Conservation (phyloP, 1,140 invertebrate genomes). For the Brachionus paranguensis region DNA sequence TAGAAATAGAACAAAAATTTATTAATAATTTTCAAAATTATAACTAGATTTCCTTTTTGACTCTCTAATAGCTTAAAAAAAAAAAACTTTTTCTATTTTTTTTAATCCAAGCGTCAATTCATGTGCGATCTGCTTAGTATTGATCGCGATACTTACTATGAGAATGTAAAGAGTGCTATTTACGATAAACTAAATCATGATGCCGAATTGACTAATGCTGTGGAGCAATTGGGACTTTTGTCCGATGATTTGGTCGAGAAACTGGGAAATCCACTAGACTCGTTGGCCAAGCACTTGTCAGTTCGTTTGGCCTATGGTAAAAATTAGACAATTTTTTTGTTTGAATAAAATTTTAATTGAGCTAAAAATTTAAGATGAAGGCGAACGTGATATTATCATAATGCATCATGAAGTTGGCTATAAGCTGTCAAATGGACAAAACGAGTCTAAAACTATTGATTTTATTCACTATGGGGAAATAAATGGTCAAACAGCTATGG, state of each 20-base stretch:
- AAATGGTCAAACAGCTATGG: conserved; percentile 75
- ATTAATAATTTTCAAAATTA: too few relatives aligned
- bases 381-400: conserved; percentile 87
- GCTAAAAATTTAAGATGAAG: conserved; percentile 58
- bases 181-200: conserved; percentile 67
- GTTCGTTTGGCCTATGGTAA: conserved; percentile 71
- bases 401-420: conserved; percentile 86
- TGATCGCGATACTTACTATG: conserved; percentile 80
- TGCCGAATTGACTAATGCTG: conserved; percentile 63
- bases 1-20: too few relatives aligned
- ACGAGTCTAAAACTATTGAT: conserved; percentile 78
- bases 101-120: conserved; percentile 64
- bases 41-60: too few relatives aligned
- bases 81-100: too few relatives aligned
- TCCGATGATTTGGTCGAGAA: conserved; percentile 74
- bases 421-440: conserved; percentile 75
- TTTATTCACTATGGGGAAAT: conserved; percentile 84
- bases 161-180: conserved; percentile 76
- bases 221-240: conserved; percentile 82
- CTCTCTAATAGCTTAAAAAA: too few relatives aligned
- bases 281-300: conserved; percentile 76
- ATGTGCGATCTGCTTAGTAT: conserved; percentile 77
- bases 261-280: conserved; percentile 77
- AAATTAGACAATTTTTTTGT: conserved; percentile 47
- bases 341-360: too few relatives aligned